Base-by-base conservation (phyloP, 2,888 invertebrate species). In the Cantharis lateralis region DNA sequence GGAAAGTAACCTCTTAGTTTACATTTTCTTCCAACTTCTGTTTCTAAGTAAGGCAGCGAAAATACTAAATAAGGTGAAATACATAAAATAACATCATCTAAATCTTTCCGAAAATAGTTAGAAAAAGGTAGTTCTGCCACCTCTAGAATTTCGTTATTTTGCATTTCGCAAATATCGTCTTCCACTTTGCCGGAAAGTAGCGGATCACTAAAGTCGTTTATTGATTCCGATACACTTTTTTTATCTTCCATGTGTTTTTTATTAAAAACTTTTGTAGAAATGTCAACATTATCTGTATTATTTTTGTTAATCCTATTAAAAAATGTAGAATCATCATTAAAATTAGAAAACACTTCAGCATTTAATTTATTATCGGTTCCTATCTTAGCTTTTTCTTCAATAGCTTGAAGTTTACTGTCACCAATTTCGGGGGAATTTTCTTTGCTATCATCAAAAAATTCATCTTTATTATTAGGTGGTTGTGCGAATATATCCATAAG, bases 31-130 rank as follows among this genome's bases (percentile, higher is more conserved):
- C 97, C 97, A 11, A 90, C 90, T 85, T 96, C 96, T 0, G 96
- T 95, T 88, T 97, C 97, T 80, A 98, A 88, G 88, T 94, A 97
- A 0, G 99, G 98, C 74, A 96, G 91, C 0, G 95, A 92, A 84
- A 95, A 95, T 75, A 93, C 92, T 11, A 98, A 90, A 86, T 94
- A 95, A 0, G 98, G 98, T 0, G 98, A 98, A 79, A 95, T 92
- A 0, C 96, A 96, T 2, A 97, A 87, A 69, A 94, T 90, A 0
- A 93, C 92, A 73, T 93, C 94, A 80, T 93, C 93, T 10, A 96
- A 87, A 0, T 93, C 93, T 88, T 95, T 92, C 85, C 95, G 90
- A 84, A 95, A 95, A 78, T 91, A 91, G 86, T 93, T 94, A 13
- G 91, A 89, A 74, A 92, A 89, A 0, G 93, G 92, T 16, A 92